Conservation (phyloP, 2,113 vertebrate genomes). For the Anarrhichthys ocellatus region DNA sequence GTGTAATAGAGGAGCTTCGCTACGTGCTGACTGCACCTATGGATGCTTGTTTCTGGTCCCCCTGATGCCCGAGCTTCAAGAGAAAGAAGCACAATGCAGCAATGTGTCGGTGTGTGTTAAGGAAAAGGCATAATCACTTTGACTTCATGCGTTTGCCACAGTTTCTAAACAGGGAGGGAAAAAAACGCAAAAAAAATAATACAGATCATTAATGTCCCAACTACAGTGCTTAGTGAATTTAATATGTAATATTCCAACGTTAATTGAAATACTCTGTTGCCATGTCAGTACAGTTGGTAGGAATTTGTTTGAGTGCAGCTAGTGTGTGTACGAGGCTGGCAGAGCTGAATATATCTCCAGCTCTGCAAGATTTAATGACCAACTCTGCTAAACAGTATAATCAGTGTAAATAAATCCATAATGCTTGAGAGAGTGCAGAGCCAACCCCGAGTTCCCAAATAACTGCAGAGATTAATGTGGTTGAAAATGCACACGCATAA, state of each 20-base stretch:
- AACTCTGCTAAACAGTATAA: slow-evolving; percentile 61
- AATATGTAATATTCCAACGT: slow-evolving; percentile 25
- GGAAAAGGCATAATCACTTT: slow-evolving; percentile 20
- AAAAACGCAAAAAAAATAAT: slow-evolving; percentile 35
- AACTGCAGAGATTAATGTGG: slow-evolving; percentile 18
- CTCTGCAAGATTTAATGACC: slow-evolving; percentile 40
- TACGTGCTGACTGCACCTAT: not conserved
- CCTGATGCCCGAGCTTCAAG: slow-evolving; percentile 2
- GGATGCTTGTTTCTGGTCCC: not conserved
- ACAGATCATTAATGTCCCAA: slow-evolving; percentile 26
- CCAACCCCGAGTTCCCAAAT: slow-evolving; percentile 15
- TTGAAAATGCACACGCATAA: slow-evolving; percentile 3
- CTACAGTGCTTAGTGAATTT: slow-evolving; percentile 1
- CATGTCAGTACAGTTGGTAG: not conserved
- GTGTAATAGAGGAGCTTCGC: slow-evolving; percentile 4
- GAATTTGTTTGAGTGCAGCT: not conserved
- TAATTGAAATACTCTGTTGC: not conserved
- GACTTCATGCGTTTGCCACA: slow-evolving; percentile 21
- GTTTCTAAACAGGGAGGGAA: slow-evolving; percentile 3
- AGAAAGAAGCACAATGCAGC: not conserved
- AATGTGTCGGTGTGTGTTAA: slow-evolving; percentile 7
- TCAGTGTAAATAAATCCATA: slow-evolving; percentile 58
- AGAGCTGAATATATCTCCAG: slow-evolving; percentile 13
- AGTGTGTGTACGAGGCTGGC: slow-evolving; percentile 5
- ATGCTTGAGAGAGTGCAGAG: slow-evolving; percentile 11